A percentile compares a stretch with the other conserved stretches of the same genome.
Conservation (phyloP, 2,797 vertebrate genomes). For the Sebastes aleutianus region DNA sequence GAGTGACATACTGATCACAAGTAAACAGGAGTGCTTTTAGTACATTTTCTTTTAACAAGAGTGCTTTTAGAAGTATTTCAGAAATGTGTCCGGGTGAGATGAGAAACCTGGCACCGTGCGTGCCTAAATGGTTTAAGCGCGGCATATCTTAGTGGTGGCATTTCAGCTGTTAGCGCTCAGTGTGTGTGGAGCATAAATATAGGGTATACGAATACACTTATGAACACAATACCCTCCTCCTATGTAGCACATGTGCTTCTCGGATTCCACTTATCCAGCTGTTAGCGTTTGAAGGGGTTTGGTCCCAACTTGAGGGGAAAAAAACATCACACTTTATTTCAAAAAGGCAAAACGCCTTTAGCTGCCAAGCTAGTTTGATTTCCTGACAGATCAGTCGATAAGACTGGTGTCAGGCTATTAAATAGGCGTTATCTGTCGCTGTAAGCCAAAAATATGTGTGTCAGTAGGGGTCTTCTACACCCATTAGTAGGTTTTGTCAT, state of each 20-base stretch:
- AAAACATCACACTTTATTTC: neutral
- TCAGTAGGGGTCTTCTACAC: too few species aligned
- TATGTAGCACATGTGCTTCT: slow-evolving; percentile 49
- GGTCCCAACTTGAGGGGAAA: neutral
- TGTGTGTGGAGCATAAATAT: slow-evolving; percentile 63
- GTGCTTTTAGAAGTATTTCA: slow-evolving; percentile 68
- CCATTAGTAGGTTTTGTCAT: too few species aligned
- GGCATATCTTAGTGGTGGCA: slow-evolving; percentile 66
- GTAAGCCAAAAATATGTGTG: too few species aligned
- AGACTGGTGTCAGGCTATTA: too few species aligned
- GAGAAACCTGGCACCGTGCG: slow-evolving; percentile 71
- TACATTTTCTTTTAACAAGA: slow-evolving; percentile 73
- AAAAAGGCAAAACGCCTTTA: neutral
- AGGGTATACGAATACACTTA: slow-evolving; percentile 64
- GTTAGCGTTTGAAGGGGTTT: slow-evolving; percentile 39
- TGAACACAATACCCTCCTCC: slow-evolving; percentile 60
- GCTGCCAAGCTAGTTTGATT: neutral
- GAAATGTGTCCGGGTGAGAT: slow-evolving; percentile 71
- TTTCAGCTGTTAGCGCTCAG: slow-evolving; percentile 75
- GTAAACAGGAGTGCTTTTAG: slow-evolving; percentile 73
- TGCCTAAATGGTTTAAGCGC: slow-evolving; percentile 75
- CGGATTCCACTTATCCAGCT: slow-evolving; percentile 58
- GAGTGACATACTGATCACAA: slow-evolving; percentile 62
- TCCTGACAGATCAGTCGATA: neutral
- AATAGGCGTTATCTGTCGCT: too few species aligned